Conservation (phyloP, 1,140 invertebrate species). For the Trichonephila inaurata region DNA sequence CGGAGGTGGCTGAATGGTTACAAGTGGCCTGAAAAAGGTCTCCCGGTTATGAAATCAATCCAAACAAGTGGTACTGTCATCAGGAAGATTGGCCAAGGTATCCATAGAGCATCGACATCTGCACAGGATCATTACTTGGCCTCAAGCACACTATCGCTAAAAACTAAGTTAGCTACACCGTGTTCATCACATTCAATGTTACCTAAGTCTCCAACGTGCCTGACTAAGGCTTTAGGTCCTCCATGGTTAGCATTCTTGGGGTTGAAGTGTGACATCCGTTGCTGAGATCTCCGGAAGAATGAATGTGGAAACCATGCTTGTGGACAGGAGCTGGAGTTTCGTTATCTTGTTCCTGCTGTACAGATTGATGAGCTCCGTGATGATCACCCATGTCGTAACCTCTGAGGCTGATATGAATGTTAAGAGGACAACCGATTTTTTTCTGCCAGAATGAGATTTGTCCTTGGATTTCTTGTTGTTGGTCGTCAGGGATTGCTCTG, state of each 20-base stretch:
- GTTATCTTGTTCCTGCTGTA: slow-evolving; percentile 33
- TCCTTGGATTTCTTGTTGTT: slow-evolving; percentile 75
- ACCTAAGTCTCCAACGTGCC: too few species aligned
- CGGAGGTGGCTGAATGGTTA: too few species aligned
- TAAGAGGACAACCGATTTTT: slow-evolving; percentile 58
- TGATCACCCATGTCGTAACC: slow-evolving; percentile 74
- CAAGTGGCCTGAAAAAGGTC: too few species aligned
- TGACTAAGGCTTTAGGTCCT: slow-evolving; percentile 79
- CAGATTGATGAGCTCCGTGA: slow-evolving; percentile 20
- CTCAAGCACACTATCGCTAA: too few species aligned
- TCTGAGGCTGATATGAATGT: slow-evolving; percentile 67
- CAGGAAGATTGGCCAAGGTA: too few species aligned
- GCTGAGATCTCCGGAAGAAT: slow-evolving; percentile 97
- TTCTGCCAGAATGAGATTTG: slow-evolving; percentile 72
- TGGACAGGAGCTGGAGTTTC: slow-evolving; percentile 25
- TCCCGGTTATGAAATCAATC: too few species aligned
- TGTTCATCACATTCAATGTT: too few species aligned
- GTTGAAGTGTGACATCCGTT: slow-evolving; percentile 99
- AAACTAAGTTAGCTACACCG: too few species aligned
- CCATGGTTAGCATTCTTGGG: slow-evolving; percentile 83
- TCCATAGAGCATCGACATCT: too few species aligned
- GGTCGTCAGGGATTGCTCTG: slow-evolving; percentile 59
- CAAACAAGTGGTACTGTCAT: too few species aligned
- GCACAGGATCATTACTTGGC: too few species aligned
- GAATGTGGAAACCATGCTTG: slow-evolving; percentile 96